phyloP scores from a whole-genome alignment of 2,113 vertebrate genomes.

The Pavo muticus region DNA sequence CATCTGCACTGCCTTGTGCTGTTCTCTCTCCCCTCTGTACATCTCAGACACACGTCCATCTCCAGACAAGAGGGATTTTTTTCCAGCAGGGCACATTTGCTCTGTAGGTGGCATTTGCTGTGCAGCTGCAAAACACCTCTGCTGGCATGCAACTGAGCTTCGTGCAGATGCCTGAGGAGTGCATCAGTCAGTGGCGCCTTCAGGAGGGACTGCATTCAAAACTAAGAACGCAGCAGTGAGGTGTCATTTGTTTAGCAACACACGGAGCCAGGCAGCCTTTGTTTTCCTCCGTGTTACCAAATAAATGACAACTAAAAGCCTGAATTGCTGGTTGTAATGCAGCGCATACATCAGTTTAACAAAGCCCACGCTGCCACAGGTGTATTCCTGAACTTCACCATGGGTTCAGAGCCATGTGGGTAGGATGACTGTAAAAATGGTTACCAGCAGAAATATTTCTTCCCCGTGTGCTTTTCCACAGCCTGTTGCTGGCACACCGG shows the following conservation, averaged over 20 bases:
- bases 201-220: background rate
- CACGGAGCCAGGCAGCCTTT: background rate
- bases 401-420: background rate
- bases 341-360: background rate
- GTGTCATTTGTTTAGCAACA: background rate
- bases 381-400: background rate
- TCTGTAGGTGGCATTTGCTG: background rate
- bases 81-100: background rate
- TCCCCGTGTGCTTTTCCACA: background rate
- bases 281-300: background rate
- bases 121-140: background rate
- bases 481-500: background rate
- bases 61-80: background rate
- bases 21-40: background rate
- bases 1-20: background rate
- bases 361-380: background rate
- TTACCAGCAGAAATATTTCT: background rate
- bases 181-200: background rate
- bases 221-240: background rate
- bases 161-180: background rate
- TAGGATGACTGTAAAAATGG: background rate
- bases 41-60: background rate
- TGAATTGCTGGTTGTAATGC: background rate
- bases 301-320: background rate
- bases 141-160: background rate